Base-by-base conservation (phyloP, 2,113 vertebrate genomes). In the Dasypus novemcinctus region DNA sequence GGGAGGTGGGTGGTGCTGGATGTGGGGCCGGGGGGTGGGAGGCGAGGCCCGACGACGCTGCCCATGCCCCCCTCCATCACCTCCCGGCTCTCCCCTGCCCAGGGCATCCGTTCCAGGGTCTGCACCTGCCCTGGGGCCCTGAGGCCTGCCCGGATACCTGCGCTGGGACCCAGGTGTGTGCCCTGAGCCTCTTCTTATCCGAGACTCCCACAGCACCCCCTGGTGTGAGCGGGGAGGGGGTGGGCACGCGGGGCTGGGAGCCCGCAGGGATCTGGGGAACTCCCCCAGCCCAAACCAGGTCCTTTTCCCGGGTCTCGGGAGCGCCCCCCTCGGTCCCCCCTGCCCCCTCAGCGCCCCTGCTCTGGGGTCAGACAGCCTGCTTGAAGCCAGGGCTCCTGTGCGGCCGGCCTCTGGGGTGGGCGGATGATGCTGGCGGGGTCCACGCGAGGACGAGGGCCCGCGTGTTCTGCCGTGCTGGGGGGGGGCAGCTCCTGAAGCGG, bases 161-260 rank as follows among this genome's bases (percentile, higher is more conserved):
- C 15, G 52, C 36, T 2, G 9, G 20, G 25, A 20, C 64, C 33
- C n/a, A 54, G 75, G 69, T 25, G 43, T 14, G 1, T 10, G 23
- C 12, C 52, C 66, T 4, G 13, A 54, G 25, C 38, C 18, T 23
- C 23, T 69, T 54, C 29, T 59, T 10, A 9, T 14, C 27, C 0
- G 3, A 85, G 74, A 23, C 49, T 38, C 36, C 8, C 36, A 46
- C 20, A 1, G 27, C 7, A 9, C 33, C 57, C 72, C 74, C 21
- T 7, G 14, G 31, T 3, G 29, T 46, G 43, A 36, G 5, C 15
- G 3, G 3, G 49, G 4, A 2, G 4, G 23, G 36, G 0, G 7
- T 36, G 18, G 6, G n/a, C n/a, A n/a, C n/a, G n/a, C n/a, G n/a
- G 69, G 27, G 8, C 18, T 74, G 38, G 27, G 80, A 11, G 3